phyloP scores from a whole-genome alignment of 1,140 invertebrate genomes.

The Vanessa atalanta region DNA sequence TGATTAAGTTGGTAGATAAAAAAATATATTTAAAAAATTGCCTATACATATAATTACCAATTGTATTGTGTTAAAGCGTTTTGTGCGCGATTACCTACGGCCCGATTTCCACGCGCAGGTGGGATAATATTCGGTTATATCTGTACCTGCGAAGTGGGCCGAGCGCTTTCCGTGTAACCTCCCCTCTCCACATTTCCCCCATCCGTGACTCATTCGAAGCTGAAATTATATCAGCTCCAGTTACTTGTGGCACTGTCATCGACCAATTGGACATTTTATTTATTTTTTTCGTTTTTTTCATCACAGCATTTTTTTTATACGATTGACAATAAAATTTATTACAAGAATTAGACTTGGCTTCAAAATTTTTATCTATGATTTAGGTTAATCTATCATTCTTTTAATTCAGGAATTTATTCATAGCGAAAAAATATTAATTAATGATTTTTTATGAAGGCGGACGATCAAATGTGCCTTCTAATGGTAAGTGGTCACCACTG shows the following conservation, averaged over 20 bases:
- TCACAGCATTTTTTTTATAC: too few species aligned
- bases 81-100: slow-evolving; percentile 39
- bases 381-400: too few species aligned
- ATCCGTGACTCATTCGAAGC: slow-evolving; percentile 49
- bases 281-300: background rate
- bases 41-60: too few species aligned
- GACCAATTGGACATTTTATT: background rate
- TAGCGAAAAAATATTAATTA: too few species aligned
- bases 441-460: too few species aligned
- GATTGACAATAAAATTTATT: too few species aligned
- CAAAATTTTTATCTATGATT: too few species aligned
- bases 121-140: slow-evolving; percentile 75
- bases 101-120: slow-evolving; percentile 65
- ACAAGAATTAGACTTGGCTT: too few species aligned
- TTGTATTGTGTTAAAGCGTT: slow-evolving; percentile 24
- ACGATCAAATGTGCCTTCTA: too few species aligned
- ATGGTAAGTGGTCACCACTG: too few species aligned
- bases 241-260: slow-evolving; percentile 3
- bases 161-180: slow-evolving; percentile 59
- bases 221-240: slow-evolving; percentile 38
- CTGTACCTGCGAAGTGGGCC: slow-evolving; percentile 68
- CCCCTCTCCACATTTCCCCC: slow-evolving; percentile 24
- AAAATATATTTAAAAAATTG: background rate
- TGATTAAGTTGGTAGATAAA: background rate
- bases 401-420: too few species aligned